Conservation (phyloP, 2,888 invertebrate genomes). For the Leptopilina syphax region DNA sequence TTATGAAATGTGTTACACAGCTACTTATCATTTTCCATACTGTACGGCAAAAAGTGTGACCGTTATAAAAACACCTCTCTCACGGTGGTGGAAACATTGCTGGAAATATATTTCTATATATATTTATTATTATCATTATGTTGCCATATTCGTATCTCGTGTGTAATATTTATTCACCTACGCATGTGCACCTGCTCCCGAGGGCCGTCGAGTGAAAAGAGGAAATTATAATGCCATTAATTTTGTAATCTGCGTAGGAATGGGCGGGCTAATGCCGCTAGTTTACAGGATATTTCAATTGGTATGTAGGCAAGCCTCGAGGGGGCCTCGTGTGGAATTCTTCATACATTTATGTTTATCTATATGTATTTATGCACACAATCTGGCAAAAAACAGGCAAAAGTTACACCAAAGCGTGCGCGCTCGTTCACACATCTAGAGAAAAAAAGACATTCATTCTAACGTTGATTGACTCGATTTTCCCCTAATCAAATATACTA, state of each 20-base stretch:
- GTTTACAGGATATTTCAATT: conserved; percentile 36
- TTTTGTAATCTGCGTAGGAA: conserved; percentile 41
- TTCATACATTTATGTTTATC: not conserved
- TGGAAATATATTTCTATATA: too few relatives aligned
- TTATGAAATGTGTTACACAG: conserved; percentile 33
- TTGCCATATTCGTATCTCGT: not conserved
- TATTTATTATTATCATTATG: too few relatives aligned
- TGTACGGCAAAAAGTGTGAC: not conserved
- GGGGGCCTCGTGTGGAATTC: conserved; percentile 29
- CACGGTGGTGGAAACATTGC: not conserved
- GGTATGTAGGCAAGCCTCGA: conserved; percentile 32
- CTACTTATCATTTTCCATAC: conserved; percentile 28
- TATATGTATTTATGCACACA: not conserved
- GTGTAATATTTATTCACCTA: conserved; percentile 38
- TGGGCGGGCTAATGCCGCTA: conserved; percentile 21
- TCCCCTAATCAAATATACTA: not conserved
- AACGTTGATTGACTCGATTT: conserved; percentile 24
- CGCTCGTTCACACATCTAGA: not conserved
- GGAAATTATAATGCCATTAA: conserved; percentile 41
- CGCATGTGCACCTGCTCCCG: conserved; percentile 34
- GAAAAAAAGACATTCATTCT: conserved; percentile 18
- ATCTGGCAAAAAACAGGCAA: conserved; percentile 23
- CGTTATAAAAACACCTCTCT: conserved; percentile 29
- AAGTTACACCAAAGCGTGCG: not conserved
- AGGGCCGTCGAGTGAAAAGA: conserved; percentile 38